These are phyloP conservation scores for Plebejus argus DNA, from an alignment of 2,888 invertebrate genomes.

Conservation along the genomic window DNA sequence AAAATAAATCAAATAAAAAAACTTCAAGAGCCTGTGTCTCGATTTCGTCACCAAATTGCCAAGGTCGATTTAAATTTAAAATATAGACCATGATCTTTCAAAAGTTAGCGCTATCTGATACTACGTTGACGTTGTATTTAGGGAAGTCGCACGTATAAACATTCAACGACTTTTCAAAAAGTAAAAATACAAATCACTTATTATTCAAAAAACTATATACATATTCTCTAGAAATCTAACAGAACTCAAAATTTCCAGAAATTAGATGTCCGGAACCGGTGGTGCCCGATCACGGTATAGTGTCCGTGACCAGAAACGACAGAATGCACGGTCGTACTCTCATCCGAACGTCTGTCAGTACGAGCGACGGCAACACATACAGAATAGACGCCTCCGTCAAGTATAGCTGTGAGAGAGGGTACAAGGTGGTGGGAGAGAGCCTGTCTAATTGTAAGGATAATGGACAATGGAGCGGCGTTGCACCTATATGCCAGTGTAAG, in stretches of 20 bases:
- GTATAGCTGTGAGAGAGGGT: constrained; percentile 94
- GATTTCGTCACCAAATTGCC: too few relatives aligned
- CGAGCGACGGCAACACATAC: constrained; percentile 87
- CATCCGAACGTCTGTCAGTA: constrained; percentile 86
- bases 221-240: not conserved
- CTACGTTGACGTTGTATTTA: too few relatives aligned
- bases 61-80: too few relatives aligned
- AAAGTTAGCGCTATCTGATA: too few relatives aligned
- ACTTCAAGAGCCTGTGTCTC: too few relatives aligned
- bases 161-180: too few relatives aligned
- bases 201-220: too few relatives aligned
- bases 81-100: too few relatives aligned
- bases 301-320: constrained; percentile 95
- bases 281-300: constrained; percentile 90
- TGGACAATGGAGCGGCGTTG: constrained; percentile 91
- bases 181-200: too few relatives aligned
- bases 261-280: constrained; percentile 93
- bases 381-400: constrained; percentile 92
- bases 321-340: constrained; percentile 92
- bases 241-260: constrained; percentile 74
- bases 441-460: constrained; percentile 92
- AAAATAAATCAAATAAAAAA: too few relatives aligned
- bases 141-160: too few relatives aligned
- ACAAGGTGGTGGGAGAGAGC: constrained; percentile 92
- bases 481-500: constrained; percentile 93